phyloP scores from a whole-genome alignment of 2,113 vertebrate species.

The Pteropus alecto region DNA sequence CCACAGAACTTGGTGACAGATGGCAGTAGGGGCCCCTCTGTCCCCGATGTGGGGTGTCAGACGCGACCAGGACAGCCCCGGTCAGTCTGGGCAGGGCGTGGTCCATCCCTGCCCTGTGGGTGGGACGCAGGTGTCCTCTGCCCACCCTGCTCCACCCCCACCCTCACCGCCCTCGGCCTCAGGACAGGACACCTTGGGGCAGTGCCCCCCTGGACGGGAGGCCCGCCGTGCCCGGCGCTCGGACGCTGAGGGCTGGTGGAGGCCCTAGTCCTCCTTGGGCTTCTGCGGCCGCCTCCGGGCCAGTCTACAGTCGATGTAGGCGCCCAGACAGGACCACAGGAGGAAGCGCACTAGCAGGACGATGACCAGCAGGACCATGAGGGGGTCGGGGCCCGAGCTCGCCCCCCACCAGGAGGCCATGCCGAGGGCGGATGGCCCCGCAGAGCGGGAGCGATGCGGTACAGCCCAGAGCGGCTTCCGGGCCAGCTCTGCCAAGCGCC shows the following conservation, averaged over 20 bases:
- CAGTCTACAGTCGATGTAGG: conserved; percentile 80
- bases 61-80: background rate
- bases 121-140: accelerated
- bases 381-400: conserved; percentile 75
- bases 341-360: conserved; percentile 83
- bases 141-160: accelerated
- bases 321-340: conserved; percentile 84
- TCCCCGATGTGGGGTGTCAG: accelerated
- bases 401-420: conserved; percentile 21
- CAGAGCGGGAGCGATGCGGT: accelerated
- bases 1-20: background rate
- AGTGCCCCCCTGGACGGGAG: accelerated
- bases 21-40: accelerated
- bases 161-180: accelerated
- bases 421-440: accelerated
- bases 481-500: background rate
- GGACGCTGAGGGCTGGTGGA: background rate
- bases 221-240: accelerated
- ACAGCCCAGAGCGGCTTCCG: accelerated
- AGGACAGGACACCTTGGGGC: background rate
- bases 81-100: background rate
- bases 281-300: conserved; percentile 69
- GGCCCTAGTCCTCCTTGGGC: conserved; percentile 72
- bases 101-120: background rate
- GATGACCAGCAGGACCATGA: conserved; percentile 81